These are phyloP conservation scores for Protomyctophum bolini DNA, from an alignment of 2,113 vertebrate genomes.

Conservation along the genomic window DNA sequence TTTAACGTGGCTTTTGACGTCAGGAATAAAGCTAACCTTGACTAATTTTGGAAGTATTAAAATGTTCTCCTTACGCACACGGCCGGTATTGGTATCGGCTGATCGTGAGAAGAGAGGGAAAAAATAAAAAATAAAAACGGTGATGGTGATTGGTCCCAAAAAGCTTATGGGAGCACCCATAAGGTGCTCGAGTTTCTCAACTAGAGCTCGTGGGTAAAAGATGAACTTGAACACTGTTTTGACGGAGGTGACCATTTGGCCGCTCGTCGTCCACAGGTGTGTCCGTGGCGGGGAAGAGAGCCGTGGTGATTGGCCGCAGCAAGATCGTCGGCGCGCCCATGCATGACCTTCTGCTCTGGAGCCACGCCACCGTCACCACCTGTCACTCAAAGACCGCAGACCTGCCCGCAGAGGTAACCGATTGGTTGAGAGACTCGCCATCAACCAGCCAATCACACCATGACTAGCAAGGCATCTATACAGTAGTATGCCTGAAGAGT, in stretches of 20 bases:
- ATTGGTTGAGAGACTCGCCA: not conserved
- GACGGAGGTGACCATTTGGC: not conserved
- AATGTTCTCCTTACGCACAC: too few relatives aligned
- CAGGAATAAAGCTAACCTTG: too few relatives aligned
- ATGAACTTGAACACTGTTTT: not conserved
- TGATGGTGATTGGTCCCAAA: too few relatives aligned
- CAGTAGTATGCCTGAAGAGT: too few relatives aligned
- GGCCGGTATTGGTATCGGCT: too few relatives aligned
- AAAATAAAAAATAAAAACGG: too few relatives aligned
- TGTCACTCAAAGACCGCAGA: constrained; percentile 93
- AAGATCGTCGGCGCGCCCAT: constrained; percentile 98
- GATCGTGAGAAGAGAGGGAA: too few relatives aligned
- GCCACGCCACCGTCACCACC: constrained; percentile 93
- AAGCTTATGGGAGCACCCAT: too few relatives aligned
- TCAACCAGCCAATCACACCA: not conserved
- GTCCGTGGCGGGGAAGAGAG: constrained; percentile 88
- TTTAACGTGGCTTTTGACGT: too few relatives aligned
- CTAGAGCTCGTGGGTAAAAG: not conserved
- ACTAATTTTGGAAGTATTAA: too few relatives aligned
- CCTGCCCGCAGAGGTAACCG: constrained; percentile 86
- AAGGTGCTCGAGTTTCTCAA: too few relatives aligned
- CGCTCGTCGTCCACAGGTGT: constrained; percentile 77
- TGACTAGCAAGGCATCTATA: not conserved
- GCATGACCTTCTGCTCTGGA: constrained; percentile 96
- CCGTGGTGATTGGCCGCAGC: constrained; percentile 94